A percentile compares a stretch with the other conserved stretches of the same genome.
Conservation (phyloP, 2,113 vertebrate genomes). For the Thunnus thynnus region DNA sequence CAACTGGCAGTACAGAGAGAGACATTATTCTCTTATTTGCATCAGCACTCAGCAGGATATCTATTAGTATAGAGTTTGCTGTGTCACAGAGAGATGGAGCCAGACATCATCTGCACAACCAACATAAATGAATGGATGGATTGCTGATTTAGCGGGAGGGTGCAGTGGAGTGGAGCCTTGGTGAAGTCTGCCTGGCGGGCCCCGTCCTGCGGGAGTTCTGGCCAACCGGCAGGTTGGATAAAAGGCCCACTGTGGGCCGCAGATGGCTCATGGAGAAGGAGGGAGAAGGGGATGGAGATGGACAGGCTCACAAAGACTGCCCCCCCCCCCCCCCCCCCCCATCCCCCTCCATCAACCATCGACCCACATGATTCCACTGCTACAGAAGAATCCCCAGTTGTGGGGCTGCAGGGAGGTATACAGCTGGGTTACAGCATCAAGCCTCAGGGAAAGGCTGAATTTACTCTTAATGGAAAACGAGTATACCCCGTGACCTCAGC, state of each 20-base stretch:
- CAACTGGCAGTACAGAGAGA: background rate
- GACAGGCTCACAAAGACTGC: constrained; percentile 67
- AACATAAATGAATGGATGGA: constrained; percentile 47
- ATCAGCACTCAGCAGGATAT: constrained; percentile 23
- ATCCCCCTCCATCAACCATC: constrained; percentile 48
- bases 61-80: constrained; percentile 43
- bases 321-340: constrained; percentile 30
- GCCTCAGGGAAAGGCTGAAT: constrained; percentile 56
- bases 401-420: constrained; percentile 9
- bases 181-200: constrained; percentile 39
- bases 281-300: constrained; percentile 51
- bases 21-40: constrained; percentile 2
- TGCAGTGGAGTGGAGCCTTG: constrained; percentile 19
- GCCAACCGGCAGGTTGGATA: constrained; percentile 67
- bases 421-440: constrained; percentile 69
- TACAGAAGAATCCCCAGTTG: constrained; percentile 62
- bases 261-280: constrained; percentile 77
- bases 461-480: constrained; percentile 68
- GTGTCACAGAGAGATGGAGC: constrained; percentile 52
- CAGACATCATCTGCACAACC: constrained; percentile 38
- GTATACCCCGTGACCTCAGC: constrained; percentile 57
- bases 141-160: constrained; percentile 29
- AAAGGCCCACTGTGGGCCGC: constrained; percentile 66
- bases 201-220: constrained; percentile 62
- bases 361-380: constrained; percentile 55